Evolutionary conservation across 2,888 invertebrate species (phyloP).

Genomic region (Chromoteleia sp.): DNA sequence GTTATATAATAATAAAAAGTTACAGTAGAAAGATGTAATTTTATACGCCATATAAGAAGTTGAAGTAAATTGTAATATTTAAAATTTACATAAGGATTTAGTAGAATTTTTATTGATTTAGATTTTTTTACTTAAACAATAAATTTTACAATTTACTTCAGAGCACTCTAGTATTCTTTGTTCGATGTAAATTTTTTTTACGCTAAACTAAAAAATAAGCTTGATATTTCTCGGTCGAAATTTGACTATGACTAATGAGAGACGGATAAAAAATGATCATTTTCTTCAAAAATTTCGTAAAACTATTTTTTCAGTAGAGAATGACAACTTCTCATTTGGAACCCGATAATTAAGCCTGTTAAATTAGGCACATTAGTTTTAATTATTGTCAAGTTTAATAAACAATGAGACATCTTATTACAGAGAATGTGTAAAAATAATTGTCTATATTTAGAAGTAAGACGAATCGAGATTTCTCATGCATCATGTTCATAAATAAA

Average conservation of each 20-base stretch:
- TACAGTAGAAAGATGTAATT: no score
- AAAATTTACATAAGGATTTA: no score
- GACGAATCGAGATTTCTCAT: constrained; percentile 59
- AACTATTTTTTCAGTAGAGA: neutral
- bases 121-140: no score
- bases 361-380: constrained; percentile 28
- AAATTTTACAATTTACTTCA: no score
- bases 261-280: constrained; percentile 12
- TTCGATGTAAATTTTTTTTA: no score
- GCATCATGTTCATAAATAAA: constrained; percentile 64
- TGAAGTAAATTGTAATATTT: no score
- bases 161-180: no score
- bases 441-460: constrained; percentile 50
- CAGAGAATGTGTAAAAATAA: constrained; percentile 24
- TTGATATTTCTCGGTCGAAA: no score
- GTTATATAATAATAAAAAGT: no score
- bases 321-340: constrained; percentile 10
- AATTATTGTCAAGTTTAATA: constrained; percentile 46
- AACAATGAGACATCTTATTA: constrained; percentile 33
- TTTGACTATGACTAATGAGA: constrained; percentile 44
- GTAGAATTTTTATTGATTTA: no score
- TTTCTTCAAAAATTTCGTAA: constrained; percentile 16
- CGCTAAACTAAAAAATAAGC: no score
- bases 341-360: constrained; percentile 16
- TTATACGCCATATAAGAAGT: no score